Percentiles rank a stretch among this genome's conserved stretches.
These are phyloP conservation scores for Aphis gossypii DNA, from an alignment of 1,140 invertebrate species.

Conservation along the genomic window DNA sequence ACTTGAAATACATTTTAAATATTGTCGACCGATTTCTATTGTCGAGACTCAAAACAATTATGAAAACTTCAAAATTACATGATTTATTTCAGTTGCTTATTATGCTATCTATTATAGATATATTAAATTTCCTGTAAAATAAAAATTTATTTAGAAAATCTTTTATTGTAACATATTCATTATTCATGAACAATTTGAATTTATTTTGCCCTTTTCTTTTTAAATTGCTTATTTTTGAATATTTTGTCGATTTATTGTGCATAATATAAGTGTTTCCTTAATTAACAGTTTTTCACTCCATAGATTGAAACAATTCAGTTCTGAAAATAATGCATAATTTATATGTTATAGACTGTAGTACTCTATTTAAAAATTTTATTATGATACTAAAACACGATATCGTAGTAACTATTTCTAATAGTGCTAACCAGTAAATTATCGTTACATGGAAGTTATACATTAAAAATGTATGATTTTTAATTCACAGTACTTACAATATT, in stretches of 20 bases:
- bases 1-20: not conserved
- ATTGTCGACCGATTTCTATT: not conserved
- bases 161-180: not conserved
- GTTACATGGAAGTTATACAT: not conserved
- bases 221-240: not conserved
- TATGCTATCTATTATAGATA: not conserved
- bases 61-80: not conserved
- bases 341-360: not conserved
- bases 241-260: not conserved
- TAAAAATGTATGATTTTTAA: too few species aligned
- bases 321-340: not conserved
- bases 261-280: not conserved
- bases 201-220: not conserved
- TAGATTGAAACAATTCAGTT: not conserved
- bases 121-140: not conserved
- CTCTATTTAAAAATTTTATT: not conserved
- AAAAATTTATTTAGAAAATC: not conserved
- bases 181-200: not conserved
- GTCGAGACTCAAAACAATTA: too few species aligned
- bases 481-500: too few species aligned
- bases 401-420: not conserved
- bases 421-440: not conserved
- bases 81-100: not conserved
- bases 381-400: not conserved
- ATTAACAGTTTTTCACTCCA: not conserved